These are phyloP conservation scores for Microctonus brassicae DNA, from an alignment of 2,888 invertebrate species.

Conservation along the genomic window DNA sequence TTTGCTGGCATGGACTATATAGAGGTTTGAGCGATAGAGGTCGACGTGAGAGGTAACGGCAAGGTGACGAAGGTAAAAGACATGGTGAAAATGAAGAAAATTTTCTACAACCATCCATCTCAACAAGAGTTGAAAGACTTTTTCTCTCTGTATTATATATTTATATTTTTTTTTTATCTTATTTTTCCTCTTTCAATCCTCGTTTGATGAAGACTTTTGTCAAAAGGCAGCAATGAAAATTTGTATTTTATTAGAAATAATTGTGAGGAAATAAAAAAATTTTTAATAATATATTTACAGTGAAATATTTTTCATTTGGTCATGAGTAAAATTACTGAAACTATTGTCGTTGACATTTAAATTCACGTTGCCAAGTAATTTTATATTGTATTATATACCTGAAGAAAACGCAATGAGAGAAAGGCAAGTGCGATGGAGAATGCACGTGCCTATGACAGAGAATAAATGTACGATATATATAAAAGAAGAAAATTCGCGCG, in stretches of 20 bases:
- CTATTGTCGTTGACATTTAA: constrained; percentile 19
- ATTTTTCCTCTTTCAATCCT: neutral
- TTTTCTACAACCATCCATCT: constrained; percentile 6
- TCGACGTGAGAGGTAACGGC: constrained; percentile 29
- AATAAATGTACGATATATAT: neutral
- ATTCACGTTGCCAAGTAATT: neutral
- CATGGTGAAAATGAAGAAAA: constrained; percentile 18
- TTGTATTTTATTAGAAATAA: neutral
- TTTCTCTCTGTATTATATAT: neutral
- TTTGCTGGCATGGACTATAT: constrained; percentile 46
- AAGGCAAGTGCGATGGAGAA: neutral
- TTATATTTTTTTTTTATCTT: neutral
- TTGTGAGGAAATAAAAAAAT: neutral
- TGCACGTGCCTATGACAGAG: neutral
- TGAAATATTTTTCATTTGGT: neutral
- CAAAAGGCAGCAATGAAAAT: neutral
- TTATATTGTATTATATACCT: neutral
- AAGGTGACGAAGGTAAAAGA: constrained; percentile 10
- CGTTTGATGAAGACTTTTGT: neutral
- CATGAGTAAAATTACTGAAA: constrained; percentile 6
- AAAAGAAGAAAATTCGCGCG: constrained; percentile 18
- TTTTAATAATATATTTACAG: neutral
- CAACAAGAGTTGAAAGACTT: constrained; percentile 15
- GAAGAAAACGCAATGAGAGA: neutral
- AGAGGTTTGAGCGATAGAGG: constrained; percentile 38